Evolutionary conservation across 2,113 vertebrate genomes (phyloP).

Genomic region (Andinoacara biseriatus): DNA sequence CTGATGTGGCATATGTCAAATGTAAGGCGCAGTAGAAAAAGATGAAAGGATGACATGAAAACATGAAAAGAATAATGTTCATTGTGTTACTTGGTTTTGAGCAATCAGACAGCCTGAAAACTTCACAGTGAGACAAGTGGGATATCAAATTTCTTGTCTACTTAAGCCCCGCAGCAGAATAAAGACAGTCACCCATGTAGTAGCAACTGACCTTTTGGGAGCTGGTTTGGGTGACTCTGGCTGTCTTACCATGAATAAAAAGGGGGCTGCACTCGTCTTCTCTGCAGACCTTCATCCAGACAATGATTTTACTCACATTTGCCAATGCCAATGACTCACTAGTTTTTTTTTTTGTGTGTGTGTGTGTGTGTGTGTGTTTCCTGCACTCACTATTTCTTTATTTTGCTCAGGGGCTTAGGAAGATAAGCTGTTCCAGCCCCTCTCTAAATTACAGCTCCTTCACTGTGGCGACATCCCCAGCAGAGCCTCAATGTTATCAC

Average conservation of each 20-base stretch:
- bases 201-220: constrained; percentile 47
- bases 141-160: constrained; percentile 44
- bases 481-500: constrained; percentile 74
- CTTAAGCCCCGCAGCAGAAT: constrained; percentile 16
- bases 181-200: constrained; percentile 16
- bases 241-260: constrained; percentile 59
- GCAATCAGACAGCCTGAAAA: background rate
- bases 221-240: constrained; percentile 1
- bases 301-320: constrained; percentile 30
- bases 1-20: background rate
- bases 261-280: background rate
- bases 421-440: constrained; percentile 75
- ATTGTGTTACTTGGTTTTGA: background rate
- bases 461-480: constrained; percentile 63
- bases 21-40: background rate
- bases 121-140: constrained; percentile 26
- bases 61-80: background rate
- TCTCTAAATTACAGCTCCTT: constrained; percentile 79
- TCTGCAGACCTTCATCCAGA: constrained; percentile 21
- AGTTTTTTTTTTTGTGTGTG: constrained; percentile 20
- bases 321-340: constrained; percentile 51
- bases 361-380: background rate
- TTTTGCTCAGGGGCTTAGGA: constrained; percentile 62
- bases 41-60: background rate
- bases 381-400: constrained; percentile 44